Conservation (phyloP, 1,140 invertebrate species). For the Idris sp. region DNA sequence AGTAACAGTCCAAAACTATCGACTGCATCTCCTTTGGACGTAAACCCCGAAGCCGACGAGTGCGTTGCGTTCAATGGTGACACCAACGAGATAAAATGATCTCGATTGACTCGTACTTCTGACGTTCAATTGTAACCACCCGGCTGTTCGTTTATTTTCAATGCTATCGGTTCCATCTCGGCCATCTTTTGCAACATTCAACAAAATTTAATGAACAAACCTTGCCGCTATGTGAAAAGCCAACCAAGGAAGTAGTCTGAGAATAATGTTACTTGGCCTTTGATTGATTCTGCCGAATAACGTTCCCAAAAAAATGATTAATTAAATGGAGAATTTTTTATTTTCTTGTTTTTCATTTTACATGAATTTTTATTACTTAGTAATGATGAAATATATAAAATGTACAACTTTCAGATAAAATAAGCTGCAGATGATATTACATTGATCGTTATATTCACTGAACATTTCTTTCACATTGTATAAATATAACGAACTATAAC, state of each 20-base stretch:
- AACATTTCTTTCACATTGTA: too few relatives aligned
- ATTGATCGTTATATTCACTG: too few relatives aligned
- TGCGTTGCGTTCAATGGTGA: constrained; percentile 56
- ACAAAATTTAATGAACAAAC: constrained; percentile 34
- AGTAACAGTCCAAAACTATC: constrained; percentile 66
- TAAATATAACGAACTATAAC: too few relatives aligned
- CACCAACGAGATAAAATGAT: constrained; percentile 55
- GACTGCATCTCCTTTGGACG: constrained; percentile 61
- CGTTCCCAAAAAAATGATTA: too few relatives aligned
- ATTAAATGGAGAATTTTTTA: too few relatives aligned
- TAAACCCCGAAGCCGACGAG: constrained; percentile 61
- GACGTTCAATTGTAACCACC: constrained; percentile 47
- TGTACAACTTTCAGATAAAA: too few relatives aligned
- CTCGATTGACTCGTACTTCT: constrained; percentile 57
- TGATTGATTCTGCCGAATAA: too few relatives aligned
- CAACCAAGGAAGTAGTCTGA: constrained; percentile 10
- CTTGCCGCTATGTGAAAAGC: constrained; percentile 1
- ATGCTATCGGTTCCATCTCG: constrained; percentile 17
- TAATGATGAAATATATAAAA: too few relatives aligned
- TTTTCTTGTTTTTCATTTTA: too few relatives aligned
- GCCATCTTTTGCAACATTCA: constrained; percentile 18
- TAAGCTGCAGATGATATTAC: too few relatives aligned
- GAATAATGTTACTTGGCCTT: not conserved
- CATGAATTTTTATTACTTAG: too few relatives aligned
- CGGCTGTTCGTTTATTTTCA: constrained; percentile 27